Evolutionary conservation across 2,113 vertebrate species (phyloP).

Genomic region (Pseudorectes ferrugineus): DNA sequence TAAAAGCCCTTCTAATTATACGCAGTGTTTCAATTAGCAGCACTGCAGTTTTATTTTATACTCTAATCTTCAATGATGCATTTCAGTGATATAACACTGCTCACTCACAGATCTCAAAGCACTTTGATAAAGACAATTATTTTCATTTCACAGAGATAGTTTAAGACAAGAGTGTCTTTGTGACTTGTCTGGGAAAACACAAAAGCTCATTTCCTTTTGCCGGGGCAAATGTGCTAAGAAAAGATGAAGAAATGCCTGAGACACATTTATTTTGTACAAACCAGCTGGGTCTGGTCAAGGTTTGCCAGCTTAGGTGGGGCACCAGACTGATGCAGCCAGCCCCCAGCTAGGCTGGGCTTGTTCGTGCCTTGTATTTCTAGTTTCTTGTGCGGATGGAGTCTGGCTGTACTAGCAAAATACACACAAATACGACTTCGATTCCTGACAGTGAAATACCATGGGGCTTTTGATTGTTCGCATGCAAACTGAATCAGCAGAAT

Average conservation of each 20-base stretch:
- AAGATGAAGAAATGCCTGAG: not conserved
- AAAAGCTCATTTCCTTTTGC: not conserved
- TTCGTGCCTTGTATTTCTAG: not conserved
- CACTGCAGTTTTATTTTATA: not conserved
- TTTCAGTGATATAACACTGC: not conserved
- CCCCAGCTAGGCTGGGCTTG: not conserved
- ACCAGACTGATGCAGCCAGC: not conserved
- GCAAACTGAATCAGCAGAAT: not conserved
- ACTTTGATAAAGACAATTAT: not conserved
- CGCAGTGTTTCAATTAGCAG: not conserved
- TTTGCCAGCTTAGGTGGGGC: not conserved
- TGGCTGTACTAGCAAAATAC: not conserved
- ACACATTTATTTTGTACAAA: not conserved
- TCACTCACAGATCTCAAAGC: not conserved
- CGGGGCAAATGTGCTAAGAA: not conserved
- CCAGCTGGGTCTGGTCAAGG: not conserved
- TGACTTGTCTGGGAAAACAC: not conserved
- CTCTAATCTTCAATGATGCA: not conserved
- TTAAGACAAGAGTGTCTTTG: not conserved
- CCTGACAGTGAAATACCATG: not conserved
- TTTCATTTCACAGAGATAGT: not conserved
- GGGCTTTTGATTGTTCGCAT: rapidly evolving
- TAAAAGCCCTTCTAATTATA: not conserved
- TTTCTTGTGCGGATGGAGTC: not conserved
- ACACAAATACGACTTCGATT: not conserved